These are phyloP conservation scores for Apis laboriosa DNA, from an alignment of 1,140 invertebrate species.

Conservation along the genomic window DNA sequence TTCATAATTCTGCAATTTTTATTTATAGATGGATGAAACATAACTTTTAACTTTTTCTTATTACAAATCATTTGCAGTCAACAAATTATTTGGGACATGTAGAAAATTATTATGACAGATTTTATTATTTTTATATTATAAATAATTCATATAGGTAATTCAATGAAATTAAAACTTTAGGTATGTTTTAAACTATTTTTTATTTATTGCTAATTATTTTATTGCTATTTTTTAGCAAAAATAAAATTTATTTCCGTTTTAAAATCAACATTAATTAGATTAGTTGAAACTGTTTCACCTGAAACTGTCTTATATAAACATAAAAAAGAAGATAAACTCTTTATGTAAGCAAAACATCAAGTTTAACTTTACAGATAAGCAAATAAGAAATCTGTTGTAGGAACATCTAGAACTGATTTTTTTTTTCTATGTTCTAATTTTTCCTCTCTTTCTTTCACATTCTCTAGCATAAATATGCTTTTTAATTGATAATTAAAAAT, in stretches of 20 bases:
- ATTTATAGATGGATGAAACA: neutral
- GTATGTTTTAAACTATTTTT: neutral
- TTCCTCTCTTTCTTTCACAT: neutral
- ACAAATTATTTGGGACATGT: too few species aligned
- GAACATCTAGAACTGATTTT: neutral
- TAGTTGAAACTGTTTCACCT: slow-evolving; percentile 20
- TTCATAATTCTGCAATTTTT: neutral
- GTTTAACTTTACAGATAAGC: slow-evolving; percentile 32
- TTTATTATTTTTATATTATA: too few species aligned
- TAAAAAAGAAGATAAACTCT: slow-evolving; percentile 34
- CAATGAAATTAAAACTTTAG: too few species aligned
- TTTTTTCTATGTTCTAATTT: neutral
- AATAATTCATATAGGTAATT: too few species aligned
- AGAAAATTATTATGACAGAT: too few species aligned
- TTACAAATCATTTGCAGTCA: neutral
- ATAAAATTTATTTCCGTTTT: neutral
- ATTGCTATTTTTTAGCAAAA: too few species aligned
- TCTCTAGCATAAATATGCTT: neutral
- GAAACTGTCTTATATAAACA: slow-evolving; percentile 34
- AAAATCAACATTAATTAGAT: neutral
- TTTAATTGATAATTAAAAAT: neutral
- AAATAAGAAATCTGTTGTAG: slow-evolving; percentile 17
- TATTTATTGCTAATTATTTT: too few species aligned
- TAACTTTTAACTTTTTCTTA: neutral
- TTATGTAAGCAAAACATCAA: slow-evolving; percentile 32